phyloP scores from a whole-genome alignment of 2,797 vertebrate genomes.

The Lycodopsis pacificus region DNA sequence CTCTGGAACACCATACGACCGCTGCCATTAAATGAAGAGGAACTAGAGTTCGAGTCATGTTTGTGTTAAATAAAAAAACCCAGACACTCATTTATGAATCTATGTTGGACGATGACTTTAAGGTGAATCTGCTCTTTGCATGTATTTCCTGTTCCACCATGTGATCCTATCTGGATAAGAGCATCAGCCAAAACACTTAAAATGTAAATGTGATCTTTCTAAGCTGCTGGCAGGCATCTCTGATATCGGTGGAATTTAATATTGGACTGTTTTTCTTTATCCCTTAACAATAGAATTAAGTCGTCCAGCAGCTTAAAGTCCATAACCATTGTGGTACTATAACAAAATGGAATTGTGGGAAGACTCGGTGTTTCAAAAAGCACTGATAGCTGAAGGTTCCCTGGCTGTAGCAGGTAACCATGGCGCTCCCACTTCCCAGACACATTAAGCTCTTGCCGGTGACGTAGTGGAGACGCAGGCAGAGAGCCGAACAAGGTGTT shows the following conservation, averaged over 20 bases:
- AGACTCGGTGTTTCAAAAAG: slow-evolving; percentile 46
- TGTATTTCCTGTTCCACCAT: not conserved
- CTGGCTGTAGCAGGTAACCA: slow-evolving; percentile 52
- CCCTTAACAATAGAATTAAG: slow-evolving; percentile 37
- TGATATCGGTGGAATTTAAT: slow-evolving; percentile 37
- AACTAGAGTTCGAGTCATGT: not conserved
- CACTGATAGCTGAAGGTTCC: slow-evolving; percentile 35
- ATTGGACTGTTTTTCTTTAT: slow-evolving; percentile 43
- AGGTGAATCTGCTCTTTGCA: slow-evolving; percentile 1
- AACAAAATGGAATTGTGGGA: slow-evolving; percentile 45
- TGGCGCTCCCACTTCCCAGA: slow-evolving; percentile 50
- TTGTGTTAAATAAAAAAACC: slow-evolving; percentile 2
- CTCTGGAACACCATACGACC: not conserved
- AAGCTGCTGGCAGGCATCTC: slow-evolving; percentile 42
- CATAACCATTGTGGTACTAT: slow-evolving; percentile 25
- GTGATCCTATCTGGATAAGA: slow-evolving; percentile 36
- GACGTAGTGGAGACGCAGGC: slow-evolving; percentile 49
- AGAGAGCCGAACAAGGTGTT: slow-evolving; percentile 65
- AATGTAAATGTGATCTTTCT: slow-evolving; percentile 67
- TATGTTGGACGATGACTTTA: not conserved
- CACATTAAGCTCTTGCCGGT: slow-evolving; percentile 56
- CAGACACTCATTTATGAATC: not conserved
- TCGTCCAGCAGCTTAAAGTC: slow-evolving; percentile 22
- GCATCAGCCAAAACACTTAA: slow-evolving; percentile 42
- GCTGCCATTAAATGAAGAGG: not conserved